Evolutionary conservation across 1,140 invertebrate species (phyloP).

Genomic region (Monochamus saltuarius): DNA sequence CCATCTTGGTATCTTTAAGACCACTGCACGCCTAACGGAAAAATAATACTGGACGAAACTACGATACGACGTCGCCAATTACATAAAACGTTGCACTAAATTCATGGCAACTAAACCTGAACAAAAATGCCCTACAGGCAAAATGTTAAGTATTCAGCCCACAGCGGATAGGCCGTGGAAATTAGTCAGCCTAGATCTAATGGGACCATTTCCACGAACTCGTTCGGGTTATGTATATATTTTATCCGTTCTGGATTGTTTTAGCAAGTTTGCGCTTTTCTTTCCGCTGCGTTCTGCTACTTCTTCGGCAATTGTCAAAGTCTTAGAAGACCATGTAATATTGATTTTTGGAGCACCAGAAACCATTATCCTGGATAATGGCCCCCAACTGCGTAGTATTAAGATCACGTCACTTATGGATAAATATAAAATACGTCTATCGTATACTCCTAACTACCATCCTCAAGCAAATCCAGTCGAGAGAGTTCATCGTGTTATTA

Average conservation of each 20-base stretch:
- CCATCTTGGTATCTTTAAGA: conserved; percentile 35
- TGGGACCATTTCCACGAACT: conserved; percentile 6
- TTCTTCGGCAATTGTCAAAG: background rate
- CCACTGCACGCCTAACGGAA: background rate
- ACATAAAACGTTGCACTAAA: conserved; percentile 7
- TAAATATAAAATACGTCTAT: no score
- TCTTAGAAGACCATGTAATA: conserved; percentile 21
- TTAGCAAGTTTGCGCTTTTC: conserved; percentile 17
- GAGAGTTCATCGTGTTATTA: conserved; percentile 37
- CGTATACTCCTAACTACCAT: conserved; percentile 19
- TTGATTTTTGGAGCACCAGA: conserved; percentile 32
- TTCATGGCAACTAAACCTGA: no score
- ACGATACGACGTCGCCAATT: conserved; percentile 10
- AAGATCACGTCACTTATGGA: no score
- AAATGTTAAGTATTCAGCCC: conserved; percentile 8
- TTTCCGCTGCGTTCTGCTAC: conserved; percentile 18
- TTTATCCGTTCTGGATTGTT: conserved; percentile 13
- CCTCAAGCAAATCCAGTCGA: conserved; percentile 28
- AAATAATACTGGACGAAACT: conserved; percentile 25
- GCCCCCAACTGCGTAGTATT: no score
- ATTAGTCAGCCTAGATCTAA: conserved; percentile 17
- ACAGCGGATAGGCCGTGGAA: conserved; percentile 13
- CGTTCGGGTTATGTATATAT: conserved; percentile 15
- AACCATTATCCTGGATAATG: conserved; percentile 1
- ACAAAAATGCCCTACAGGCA: conserved; percentile 17